Conservation (phyloP, 2,888 invertebrate genomes). For the Diplazon laetatorius region DNA sequence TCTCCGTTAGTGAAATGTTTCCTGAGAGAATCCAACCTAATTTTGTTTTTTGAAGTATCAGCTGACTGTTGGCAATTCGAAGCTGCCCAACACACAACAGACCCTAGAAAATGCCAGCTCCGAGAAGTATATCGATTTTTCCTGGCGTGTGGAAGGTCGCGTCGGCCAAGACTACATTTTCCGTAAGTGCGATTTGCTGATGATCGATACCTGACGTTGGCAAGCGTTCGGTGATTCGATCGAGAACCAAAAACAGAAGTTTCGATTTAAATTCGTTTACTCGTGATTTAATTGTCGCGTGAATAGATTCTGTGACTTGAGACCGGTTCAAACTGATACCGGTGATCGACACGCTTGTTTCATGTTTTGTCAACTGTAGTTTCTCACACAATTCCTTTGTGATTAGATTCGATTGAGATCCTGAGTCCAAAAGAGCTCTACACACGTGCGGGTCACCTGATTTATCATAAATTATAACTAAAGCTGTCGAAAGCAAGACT, state of each 20-base stretch:
- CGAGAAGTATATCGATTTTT: conserved; percentile 30
- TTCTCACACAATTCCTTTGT: not conserved
- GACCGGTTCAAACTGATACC: conserved; percentile 18
- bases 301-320: conserved; percentile 1
- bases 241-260: conserved; percentile 6
- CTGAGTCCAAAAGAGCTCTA: not conserved
- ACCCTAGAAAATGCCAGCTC: conserved; percentile 24
- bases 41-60: conserved; percentile 42
- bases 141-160: conserved; percentile 2
- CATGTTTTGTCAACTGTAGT: conserved; percentile 2
- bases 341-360: not conserved
- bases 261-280: not conserved
- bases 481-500: not conserved
- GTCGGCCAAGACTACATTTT: conserved; percentile 24
- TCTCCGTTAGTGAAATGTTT: not conserved
- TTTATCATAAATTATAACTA: not conserved
- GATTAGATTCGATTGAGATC: not conserved
- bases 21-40: conserved; percentile 50
- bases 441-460: not conserved
- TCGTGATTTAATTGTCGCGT: conserved; percentile 10
- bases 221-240: conserved; percentile 5
- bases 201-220: not conserved
- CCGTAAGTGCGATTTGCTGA: not conserved
- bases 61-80: conserved; percentile 23
- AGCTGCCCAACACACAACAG: conserved; percentile 27